Base-by-base conservation (phyloP, 1,140 invertebrate species). In the Lucilia sericata region DNA sequence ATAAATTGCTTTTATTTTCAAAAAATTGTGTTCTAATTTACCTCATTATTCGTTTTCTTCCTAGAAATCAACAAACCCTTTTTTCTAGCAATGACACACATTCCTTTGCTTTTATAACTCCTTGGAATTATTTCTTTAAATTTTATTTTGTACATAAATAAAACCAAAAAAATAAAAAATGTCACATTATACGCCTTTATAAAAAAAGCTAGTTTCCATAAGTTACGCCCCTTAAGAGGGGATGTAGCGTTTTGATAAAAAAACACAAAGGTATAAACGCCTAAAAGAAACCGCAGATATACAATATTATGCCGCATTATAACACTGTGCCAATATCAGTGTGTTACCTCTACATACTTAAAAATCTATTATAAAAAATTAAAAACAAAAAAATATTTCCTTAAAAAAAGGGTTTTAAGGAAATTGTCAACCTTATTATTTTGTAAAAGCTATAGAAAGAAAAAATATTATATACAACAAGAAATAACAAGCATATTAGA, bases 401-500 rank as follows among this genome's bases (percentile, higher is more conserved):
- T 5, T 30, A 36, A 17, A 75, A 34, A 75, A 78, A 78, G 36
- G 75, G 36, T 42, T 78, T 47, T 34, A 78, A 78, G 75, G 75
- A 78, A 78, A 78, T 78, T 78, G 75, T 78, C 75, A 78, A 78
- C 75, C 75, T n/a, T 78, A 36, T 47, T 19, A n/a, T 36, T 42
- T 78, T n/a, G 47, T 17, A 19, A 47, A 42, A n/a, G 75, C 36
- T 42, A 13, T 47, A 36, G 75, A 10, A 70, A 10, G 9, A 70
- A n/a, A n/a, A 17, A 17, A 60, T n/a, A 60, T 7, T 14, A 60
- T 42, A 42, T 42, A 42, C 17, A 60, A 60, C 13, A 60, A 60
- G 55, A n/a, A 17, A 75, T 78, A 78, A 75, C 75, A 78, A 78
- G 34, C 34, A 36, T 78, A 78, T 78, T 78, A 78, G 75, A 78